Percentiles rank a stretch among this genome's conserved stretches.
Conservation (phyloP, 1,140 invertebrate species). For the Tetramorium simillimum region DNA sequence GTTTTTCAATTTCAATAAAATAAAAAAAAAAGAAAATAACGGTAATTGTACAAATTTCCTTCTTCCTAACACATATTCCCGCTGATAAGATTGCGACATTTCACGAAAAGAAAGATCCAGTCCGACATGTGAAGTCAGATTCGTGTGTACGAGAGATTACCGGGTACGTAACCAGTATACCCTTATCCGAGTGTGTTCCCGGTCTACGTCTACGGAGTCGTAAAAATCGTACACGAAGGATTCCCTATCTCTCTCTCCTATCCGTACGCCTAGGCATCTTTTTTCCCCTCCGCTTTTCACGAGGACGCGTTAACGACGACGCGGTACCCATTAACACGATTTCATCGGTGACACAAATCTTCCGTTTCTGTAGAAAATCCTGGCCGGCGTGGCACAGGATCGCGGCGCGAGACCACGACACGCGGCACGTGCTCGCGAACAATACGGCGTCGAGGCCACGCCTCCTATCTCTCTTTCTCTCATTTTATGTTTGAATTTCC, state of each 20-base stretch:
- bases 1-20: too few species aligned
- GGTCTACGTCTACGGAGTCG: slow-evolving; percentile 42
- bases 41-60: background rate
- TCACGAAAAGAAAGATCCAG: background rate
- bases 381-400: slow-evolving; percentile 15
- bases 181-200: slow-evolving; percentile 1
- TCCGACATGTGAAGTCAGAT: background rate
- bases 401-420: slow-evolving; percentile 11
- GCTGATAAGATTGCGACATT: slow-evolving; percentile 16
- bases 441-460: slow-evolving; percentile 12
- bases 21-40: background rate
- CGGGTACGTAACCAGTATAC: background rate
- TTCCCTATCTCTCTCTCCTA: background rate
- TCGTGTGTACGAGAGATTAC: slow-evolving; percentile 31
- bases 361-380: slow-evolving; percentile 61
- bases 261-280: background rate
- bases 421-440: slow-evolving; percentile 53
- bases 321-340: slow-evolving; percentile 67
- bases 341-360: slow-evolving; percentile 70
- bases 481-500: slow-evolving; percentile 9
- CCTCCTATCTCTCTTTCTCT: slow-evolving; percentile 4
- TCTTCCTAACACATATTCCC: background rate
- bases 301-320: slow-evolving; percentile 64
- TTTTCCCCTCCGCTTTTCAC: slow-evolving; percentile 58
- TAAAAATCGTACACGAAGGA: slow-evolving; percentile 58